phyloP scores from a whole-genome alignment of 2,888 invertebrate genomes.

The Margaritifera margaritifera region DNA sequence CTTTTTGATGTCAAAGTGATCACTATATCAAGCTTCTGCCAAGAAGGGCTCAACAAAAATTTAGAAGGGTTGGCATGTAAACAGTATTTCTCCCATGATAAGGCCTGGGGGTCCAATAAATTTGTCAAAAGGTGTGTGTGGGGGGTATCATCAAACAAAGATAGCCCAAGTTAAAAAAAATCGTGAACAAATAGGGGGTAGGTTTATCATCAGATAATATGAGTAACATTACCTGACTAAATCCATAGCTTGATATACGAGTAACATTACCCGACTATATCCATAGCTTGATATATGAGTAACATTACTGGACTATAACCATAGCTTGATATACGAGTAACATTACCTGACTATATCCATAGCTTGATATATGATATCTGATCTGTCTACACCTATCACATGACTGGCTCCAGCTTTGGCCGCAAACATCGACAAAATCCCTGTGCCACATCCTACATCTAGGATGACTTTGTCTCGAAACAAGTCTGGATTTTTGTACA shows the following conservation, averaged over 20 bases:
- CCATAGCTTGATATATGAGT: background rate
- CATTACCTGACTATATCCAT: conserved; percentile 74
- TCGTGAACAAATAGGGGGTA: too few species aligned
- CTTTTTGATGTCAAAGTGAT: too few species aligned
- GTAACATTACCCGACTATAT: background rate
- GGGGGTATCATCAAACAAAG: too few species aligned
- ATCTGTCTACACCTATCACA: conserved; percentile 76
- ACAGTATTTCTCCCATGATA: too few species aligned
- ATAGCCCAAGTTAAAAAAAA: too few species aligned
- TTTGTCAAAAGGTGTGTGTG: too few species aligned
- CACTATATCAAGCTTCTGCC: too few species aligned
- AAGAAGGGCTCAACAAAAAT: too few species aligned
- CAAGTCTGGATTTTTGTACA: conserved; percentile 82
- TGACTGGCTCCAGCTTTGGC: conserved; percentile 91
- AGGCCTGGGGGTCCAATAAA: too few species aligned
- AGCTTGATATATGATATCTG: conserved; percentile 74
- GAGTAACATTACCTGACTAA: background rate
- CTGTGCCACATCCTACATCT: conserved; percentile 76
- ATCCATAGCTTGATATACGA: background rate
- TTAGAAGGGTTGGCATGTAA: too few species aligned
- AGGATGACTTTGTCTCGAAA: conserved; percentile 84
- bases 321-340: background rate
- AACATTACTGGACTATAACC: background rate
- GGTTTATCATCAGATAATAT: too few species aligned
- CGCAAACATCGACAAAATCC: conserved; percentile 91